Base-by-base conservation (phyloP, 2,113 vertebrate genomes). In the Rafetus swinhoei region DNA sequence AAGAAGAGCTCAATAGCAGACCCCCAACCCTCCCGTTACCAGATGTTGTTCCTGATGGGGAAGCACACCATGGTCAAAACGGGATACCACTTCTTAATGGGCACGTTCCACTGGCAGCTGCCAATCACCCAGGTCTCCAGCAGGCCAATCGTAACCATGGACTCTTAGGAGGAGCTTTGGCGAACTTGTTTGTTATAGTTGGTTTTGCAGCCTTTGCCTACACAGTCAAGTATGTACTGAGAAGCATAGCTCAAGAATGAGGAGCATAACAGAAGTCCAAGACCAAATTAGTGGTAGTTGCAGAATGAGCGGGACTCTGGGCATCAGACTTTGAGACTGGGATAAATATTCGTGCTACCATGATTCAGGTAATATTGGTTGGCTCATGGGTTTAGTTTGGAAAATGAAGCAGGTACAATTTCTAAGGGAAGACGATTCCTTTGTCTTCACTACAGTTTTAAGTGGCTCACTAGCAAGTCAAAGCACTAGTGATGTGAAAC, bases 161-260 rank as follows among this genome's bases (percentile, higher is more conserved):
- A 99, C 99, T 99, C 93, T 95, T 99, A 81, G 99, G 99, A 0
- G 99, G 99, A 3, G 99, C 99, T 62, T 94, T 99, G 93, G 99
- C 99, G 97, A 99, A 99, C 98, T 98, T 99, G 96, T 99, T 99
- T 90, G 99, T 99, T 89, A 99, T 99, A 77, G 99, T 99, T 22
- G 99, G 99, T 83, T 99, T 99, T 52, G 99, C 99, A 0, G 99
- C 99, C 65, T 99, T 99, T 15, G 99, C 99, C 95, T 99, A 99
- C 98, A 99, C 99, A 56, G 99, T 99, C 91, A 99, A 99, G 97
- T 99, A 99, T 9, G 99, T 99, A 89, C 98, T 99, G 97, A 98
- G 99, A 97, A 99, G 99, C 99, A 99, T 99, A 98, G 99, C 99
- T 0, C 99, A 99, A 97, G 99, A 99, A 97, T 99, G 98, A 99